Conservation (phyloP, 2,888 invertebrate species). For the Ophion slaviceki region DNA sequence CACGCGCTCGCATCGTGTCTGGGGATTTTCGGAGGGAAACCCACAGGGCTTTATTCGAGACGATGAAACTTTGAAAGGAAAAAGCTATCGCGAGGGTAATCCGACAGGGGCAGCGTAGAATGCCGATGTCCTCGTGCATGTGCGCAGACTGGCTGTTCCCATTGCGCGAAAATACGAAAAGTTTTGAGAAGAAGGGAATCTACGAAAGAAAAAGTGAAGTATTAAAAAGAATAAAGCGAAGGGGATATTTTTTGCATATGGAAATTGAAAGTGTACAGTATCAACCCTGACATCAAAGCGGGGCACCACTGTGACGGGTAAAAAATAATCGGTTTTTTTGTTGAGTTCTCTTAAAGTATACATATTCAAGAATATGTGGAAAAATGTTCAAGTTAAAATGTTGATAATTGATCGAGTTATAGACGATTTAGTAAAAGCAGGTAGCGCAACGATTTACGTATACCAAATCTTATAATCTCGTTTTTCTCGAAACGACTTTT, state of each 20-base stretch:
- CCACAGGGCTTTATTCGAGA: constrained; percentile 33
- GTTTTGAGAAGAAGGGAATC: background rate
- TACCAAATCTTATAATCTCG: too few relatives aligned
- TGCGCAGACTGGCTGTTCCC: background rate
- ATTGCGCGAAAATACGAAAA: background rate
- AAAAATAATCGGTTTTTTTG: too few relatives aligned
- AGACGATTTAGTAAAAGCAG: too few relatives aligned
- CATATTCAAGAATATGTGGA: too few relatives aligned
- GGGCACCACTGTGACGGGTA: too few relatives aligned
- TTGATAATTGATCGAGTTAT: too few relatives aligned
- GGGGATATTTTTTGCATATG: background rate
- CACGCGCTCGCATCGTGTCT: background rate
- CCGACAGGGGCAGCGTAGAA: background rate
- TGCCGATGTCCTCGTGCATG: background rate
- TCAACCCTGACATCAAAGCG: background rate
- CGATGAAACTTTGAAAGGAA: constrained; percentile 8
- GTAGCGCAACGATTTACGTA: too few relatives aligned
- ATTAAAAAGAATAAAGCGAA: background rate
- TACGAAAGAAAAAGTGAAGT: background rate
- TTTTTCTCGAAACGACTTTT: too few relatives aligned
- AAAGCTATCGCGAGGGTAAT: constrained; percentile 25
- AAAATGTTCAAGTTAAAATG: too few relatives aligned
- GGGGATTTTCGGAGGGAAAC: constrained; percentile 25
- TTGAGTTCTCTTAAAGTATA: too few relatives aligned
- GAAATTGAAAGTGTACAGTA: background rate